phyloP scores from a whole-genome alignment of 1,140 invertebrate genomes.

The Lepidurus packardi region DNA sequence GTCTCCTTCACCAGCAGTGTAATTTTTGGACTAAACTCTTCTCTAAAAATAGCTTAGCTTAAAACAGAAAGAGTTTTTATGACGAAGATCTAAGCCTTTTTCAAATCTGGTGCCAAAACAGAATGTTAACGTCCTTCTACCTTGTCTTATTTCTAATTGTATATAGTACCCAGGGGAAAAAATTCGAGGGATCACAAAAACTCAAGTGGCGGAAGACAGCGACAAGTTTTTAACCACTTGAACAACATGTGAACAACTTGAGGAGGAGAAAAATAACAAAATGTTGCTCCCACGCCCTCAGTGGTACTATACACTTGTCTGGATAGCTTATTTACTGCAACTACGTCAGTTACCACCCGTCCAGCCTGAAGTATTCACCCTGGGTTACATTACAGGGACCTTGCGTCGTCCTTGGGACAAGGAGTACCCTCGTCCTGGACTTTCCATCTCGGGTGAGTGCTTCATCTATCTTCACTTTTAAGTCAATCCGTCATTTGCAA shows the following conservation, averaged over 20 bases:
- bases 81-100: constrained; percentile 4
- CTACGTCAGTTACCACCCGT: not conserved
- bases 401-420: constrained; percentile 64
- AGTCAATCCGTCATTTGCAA: not conserved
- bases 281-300: not conserved
- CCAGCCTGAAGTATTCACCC: constrained; percentile 38
- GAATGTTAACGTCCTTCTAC: not conserved
- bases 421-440: constrained; percentile 68
- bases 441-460: constrained; percentile 56
- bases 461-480: not conserved
- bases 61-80: not conserved
- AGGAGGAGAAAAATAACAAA: not conserved
- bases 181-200: too few relatives aligned
- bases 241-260: constrained; percentile 9
- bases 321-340: not conserved
- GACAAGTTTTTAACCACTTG: constrained; percentile 1
- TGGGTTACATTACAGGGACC: constrained; percentile 57
- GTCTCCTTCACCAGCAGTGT: not conserved
- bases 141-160: not conserved
- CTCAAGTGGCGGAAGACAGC: not conserved
- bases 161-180: too few relatives aligned
- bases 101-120: not conserved
- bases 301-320: not conserved
- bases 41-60: not conserved
- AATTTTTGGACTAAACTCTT: constrained; percentile 14